Evolutionary conservation across 92 coral and sea anemone genomes (phyloP).

Genomic region (Zoanthus sansibaricus): DNA sequence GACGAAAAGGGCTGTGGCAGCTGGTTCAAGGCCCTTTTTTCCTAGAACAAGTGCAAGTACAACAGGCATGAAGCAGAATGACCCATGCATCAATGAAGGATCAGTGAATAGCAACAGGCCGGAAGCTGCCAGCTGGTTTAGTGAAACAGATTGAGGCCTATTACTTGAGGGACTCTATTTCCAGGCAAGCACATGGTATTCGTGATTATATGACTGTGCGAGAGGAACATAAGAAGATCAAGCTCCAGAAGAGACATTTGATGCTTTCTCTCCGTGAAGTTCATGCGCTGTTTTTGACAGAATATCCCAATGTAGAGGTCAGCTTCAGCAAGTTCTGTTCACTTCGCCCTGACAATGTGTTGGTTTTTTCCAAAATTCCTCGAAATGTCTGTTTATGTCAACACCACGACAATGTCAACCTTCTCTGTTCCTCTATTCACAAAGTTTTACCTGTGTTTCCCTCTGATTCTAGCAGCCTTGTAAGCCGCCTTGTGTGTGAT

Average conservation of each 20-base stretch:
- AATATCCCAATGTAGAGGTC: too few relatives aligned
- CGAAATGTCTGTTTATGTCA: constrained; percentile 62
- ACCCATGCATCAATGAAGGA: too few relatives aligned
- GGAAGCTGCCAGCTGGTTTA: too few relatives aligned
- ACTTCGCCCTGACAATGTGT: constrained; percentile 50
- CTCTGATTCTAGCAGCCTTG: constrained; percentile 41
- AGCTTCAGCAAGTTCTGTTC: constrained; percentile 55
- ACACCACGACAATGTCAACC: constrained; percentile 56
- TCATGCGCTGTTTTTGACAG: neutral
- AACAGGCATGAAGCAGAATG: too few relatives aligned
- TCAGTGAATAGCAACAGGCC: too few relatives aligned
- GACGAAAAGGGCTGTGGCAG: neutral
- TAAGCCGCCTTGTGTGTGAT: constrained; percentile 58
- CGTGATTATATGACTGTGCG: too few relatives aligned
- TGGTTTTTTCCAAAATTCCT: constrained; percentile 48
- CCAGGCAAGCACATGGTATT: too few relatives aligned
- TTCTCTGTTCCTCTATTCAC: constrained; percentile 58
- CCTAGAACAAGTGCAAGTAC: too few relatives aligned
- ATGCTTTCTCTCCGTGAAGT: too few relatives aligned
- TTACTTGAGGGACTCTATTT: too few relatives aligned
- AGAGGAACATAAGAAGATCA: too few relatives aligned
- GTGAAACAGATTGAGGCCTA: too few relatives aligned
- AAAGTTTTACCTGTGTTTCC: constrained; percentile 52
- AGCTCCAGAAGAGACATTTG: neutral
- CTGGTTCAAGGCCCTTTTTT: neutral